Conservation (phyloP, 1,140 invertebrate genomes). For the Brachionus rotundiformis region DNA sequence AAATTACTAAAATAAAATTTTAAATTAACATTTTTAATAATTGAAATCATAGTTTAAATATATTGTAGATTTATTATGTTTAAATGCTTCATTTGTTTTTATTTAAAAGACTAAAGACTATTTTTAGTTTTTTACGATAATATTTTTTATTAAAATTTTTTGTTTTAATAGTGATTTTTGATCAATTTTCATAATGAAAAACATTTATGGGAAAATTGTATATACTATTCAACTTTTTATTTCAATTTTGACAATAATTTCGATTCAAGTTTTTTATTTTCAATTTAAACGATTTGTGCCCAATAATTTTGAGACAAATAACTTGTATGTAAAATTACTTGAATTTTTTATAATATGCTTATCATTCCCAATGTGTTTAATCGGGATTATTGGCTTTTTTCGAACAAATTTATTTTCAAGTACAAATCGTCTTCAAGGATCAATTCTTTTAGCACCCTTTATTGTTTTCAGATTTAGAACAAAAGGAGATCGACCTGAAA, state of each 20-base stretch:
- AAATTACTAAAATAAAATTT: too few species aligned
- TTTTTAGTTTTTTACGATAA: too few species aligned
- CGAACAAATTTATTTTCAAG: conserved; percentile 92
- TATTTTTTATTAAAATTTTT: too few species aligned
- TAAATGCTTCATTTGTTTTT: too few species aligned
- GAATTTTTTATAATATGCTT: conserved; percentile 54
- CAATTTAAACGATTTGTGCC: neutral
- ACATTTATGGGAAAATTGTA: too few species aligned
- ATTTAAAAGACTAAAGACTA: too few species aligned
- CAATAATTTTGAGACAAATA: conserved; percentile 50
- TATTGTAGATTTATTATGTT: too few species aligned
- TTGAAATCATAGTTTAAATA: too few species aligned
- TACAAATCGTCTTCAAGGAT: conserved; percentile 83
- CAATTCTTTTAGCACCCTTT: conserved; percentile 85
- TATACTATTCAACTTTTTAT: neutral
- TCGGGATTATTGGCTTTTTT: conserved; percentile 81
- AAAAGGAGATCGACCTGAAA: conserved; percentile 85
- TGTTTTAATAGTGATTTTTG: too few species aligned
- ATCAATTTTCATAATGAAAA: too few species aligned
- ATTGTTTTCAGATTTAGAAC: conserved; percentile 93
- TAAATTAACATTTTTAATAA: too few species aligned
- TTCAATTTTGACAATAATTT: neutral
- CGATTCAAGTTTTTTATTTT: neutral
- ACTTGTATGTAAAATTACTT: too few species aligned
- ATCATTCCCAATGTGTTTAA: conserved; percentile 53